phyloP scores from a whole-genome alignment of 2,797 vertebrate genomes.

The Lagorchestes hirsutus region DNA sequence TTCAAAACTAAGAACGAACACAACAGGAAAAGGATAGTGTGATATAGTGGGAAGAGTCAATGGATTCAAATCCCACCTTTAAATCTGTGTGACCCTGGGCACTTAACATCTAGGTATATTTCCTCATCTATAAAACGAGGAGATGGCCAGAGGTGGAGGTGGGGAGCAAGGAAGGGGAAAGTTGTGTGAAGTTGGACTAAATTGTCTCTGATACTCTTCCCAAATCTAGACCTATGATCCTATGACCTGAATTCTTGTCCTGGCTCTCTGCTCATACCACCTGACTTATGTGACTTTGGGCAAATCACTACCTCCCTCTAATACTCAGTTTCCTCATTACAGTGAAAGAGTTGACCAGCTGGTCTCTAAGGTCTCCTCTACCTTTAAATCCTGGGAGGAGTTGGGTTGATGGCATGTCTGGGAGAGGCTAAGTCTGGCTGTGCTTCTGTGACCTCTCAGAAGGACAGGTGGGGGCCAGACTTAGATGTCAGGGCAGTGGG shows the following conservation, averaged over 20 bases:
- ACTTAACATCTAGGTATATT: no score
- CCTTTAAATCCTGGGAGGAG: no score
- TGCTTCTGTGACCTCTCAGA: background rate
- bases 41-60: background rate
- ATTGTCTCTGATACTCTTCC: background rate
- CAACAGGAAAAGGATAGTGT: background rate
- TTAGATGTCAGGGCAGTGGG: background rate
- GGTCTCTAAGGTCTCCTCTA: background rate
- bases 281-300: background rate
- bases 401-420: background rate
- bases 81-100: background rate
- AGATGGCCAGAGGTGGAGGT: no score
- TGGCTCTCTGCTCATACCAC: background rate
- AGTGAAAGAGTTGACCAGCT: background rate
- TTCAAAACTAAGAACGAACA: no score
- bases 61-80: background rate
- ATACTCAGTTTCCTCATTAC: background rate
- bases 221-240: background rate
- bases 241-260: background rate
- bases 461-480: background rate
- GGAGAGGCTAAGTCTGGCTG: background rate
- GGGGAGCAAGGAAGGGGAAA: background rate
- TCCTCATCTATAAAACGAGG: no score
- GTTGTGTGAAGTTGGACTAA: background rate
- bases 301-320: background rate